Percentiles rank a stretch among this genome's conserved stretches.
Conservation (phyloP, 1,140 invertebrate species). For the Anagrus nilaparvatae region DNA sequence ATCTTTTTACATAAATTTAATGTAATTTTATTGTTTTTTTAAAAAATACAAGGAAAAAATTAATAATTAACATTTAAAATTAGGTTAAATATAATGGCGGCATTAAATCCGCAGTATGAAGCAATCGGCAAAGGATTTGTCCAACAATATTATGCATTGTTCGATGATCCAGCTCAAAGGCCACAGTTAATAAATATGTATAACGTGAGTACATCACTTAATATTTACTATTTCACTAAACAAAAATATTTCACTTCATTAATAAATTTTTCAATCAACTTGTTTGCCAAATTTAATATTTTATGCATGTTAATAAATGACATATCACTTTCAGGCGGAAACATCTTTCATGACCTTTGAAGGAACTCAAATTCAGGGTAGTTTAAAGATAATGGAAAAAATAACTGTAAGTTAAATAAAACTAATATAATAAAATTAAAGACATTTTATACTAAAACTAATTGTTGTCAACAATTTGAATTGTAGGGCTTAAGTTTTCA, state of each 20-base stretch:
- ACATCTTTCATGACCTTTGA: slow-evolving; percentile 94
- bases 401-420: slow-evolving; percentile 60
- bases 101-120: slow-evolving; percentile 82
- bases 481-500: slow-evolving; percentile 78
- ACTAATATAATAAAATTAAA: neutral
- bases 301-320: slow-evolving; percentile 13
- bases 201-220: slow-evolving; percentile 61
- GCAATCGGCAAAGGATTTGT: slow-evolving; percentile 88
- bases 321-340: slow-evolving; percentile 56
- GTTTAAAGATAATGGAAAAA: slow-evolving; percentile 89
- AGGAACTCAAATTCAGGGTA: slow-evolving; percentile 82
- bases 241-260: neutral
- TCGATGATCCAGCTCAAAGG: slow-evolving; percentile 77
- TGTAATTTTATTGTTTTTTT: neutral
- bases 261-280: too few species aligned
- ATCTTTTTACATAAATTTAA: neutral
- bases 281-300: neutral
- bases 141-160: slow-evolving; percentile 82
- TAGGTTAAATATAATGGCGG: slow-evolving; percentile 48
- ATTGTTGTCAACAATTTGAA: slow-evolving; percentile 9
- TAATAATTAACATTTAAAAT: neutral
- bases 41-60: neutral
- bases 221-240: neutral
- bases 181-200: slow-evolving; percentile 79
- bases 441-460: neutral